These are phyloP conservation scores for Eleginops maclovinus DNA, from an alignment of 2,113 vertebrate genomes.

Conservation along the genomic window DNA sequence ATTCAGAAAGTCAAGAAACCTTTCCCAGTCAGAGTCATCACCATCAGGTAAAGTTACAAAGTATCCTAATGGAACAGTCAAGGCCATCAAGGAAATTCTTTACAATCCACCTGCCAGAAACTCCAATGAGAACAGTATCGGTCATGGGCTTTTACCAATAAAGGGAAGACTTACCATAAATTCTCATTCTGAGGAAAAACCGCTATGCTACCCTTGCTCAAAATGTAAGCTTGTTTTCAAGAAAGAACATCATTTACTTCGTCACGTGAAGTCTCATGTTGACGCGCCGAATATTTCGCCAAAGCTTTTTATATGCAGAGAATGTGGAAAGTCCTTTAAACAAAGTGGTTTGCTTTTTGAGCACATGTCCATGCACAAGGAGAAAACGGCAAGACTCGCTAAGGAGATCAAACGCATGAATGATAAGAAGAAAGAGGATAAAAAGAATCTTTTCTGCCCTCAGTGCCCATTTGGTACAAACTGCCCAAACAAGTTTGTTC, in stretches of 20 bases:
- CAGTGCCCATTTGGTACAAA: constrained; percentile 95
- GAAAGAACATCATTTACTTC: constrained; percentile 92
- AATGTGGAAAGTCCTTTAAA: constrained; percentile 92
- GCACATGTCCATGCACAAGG: constrained; percentile 92
- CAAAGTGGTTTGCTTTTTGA: constrained; percentile 90
- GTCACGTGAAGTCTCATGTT: constrained; percentile 94
- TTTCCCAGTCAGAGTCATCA: constrained; percentile 84
- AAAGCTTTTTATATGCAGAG: constrained; percentile 91
- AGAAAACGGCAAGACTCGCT: constrained; percentile 87
- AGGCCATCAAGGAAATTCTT: constrained; percentile 91
- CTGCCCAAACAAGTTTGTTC: constrained; percentile 93
- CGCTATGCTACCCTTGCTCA: constrained; percentile 90
- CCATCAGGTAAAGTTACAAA: constrained; percentile 85
- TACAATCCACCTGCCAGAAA: constrained; percentile 87
- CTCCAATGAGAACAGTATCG: constrained; percentile 86
- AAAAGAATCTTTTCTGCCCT: constrained; percentile 91
- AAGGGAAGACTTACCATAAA: constrained; percentile 86
- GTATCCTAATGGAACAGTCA: constrained; percentile 87
- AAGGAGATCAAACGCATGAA: constrained; percentile 89
- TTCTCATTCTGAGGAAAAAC: constrained; percentile 88
- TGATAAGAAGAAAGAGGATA: constrained; percentile 89
- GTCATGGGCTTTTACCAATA: constrained; percentile 85
- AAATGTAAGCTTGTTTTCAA: constrained; percentile 95
- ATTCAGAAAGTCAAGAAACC: constrained; percentile 79
- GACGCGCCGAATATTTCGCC: constrained; percentile 89